Conservation (phyloP, 2,797 vertebrate species). For the Tragelaphus oryx region DNA sequence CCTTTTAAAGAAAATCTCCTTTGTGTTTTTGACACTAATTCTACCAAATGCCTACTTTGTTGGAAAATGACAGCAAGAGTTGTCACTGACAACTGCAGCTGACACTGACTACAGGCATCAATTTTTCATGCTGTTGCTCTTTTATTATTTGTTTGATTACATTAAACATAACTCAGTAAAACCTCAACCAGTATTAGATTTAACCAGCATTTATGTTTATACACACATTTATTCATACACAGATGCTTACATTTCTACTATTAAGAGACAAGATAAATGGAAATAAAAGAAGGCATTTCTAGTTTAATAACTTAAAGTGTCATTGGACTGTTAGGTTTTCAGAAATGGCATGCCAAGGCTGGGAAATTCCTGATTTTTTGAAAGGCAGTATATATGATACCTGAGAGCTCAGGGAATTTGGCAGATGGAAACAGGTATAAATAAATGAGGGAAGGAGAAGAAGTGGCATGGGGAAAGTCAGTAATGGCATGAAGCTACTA, state of each 20-base stretch:
- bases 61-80: background rate
- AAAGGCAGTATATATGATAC: background rate
- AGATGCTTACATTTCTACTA: background rate
- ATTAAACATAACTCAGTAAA: background rate
- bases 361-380: background rate
- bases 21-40: constrained; percentile 3
- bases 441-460: background rate
- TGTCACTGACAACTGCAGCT: background rate
- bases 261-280: background rate
- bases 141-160: background rate
- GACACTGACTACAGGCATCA: background rate
- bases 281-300: background rate
- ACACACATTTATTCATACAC: background rate
- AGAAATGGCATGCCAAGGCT: background rate
- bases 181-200: background rate
- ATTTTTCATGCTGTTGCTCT: background rate
- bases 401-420: background rate
- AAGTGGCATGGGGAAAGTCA: background rate
- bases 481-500: background rate
- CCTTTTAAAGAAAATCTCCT: constrained; percentile 41
- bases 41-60: background rate
- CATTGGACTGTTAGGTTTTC: background rate
- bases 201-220: background rate
- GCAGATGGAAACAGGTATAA: background rate
- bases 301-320: background rate